A percentile compares a stretch with the other conserved stretches of the same genome.
These are phyloP conservation scores for Columba janthina DNA, from an alignment of 2,113 vertebrate genomes.

Conservation along the genomic window DNA sequence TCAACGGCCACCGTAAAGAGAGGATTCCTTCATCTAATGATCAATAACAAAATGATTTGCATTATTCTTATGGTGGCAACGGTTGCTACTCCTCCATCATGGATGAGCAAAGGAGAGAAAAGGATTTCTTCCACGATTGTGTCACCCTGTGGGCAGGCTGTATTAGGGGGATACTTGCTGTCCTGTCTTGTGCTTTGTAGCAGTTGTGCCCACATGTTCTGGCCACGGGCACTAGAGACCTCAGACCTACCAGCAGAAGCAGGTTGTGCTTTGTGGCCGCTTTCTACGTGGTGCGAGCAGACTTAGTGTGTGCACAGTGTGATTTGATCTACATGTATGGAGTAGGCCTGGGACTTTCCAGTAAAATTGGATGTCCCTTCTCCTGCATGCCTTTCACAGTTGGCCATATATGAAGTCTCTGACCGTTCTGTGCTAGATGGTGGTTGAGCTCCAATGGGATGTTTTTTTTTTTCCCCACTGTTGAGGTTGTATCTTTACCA, in stretches of 20 bases:
- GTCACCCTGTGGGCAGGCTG: background rate
- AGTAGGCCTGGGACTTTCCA: background rate
- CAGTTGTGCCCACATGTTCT: background rate
- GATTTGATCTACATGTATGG: rapidly evolving
- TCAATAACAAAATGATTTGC: background rate
- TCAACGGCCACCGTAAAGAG: background rate
- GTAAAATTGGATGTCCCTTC: background rate
- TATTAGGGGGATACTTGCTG: background rate
- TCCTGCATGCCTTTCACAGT: background rate
- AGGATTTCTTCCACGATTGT: background rate
- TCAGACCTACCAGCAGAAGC: background rate
- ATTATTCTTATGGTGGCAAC: background rate
- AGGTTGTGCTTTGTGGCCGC: background rate
- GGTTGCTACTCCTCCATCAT: background rate
- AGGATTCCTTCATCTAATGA: background rate
- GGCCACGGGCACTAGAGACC: background rate
- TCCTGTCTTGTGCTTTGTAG: background rate
- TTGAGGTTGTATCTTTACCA: background rate
- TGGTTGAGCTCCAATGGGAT: background rate
- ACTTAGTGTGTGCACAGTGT: rapidly evolving
- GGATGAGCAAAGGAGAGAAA: background rate
- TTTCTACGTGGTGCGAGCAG: rapidly evolving
- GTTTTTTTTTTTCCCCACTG: background rate
- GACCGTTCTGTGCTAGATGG: background rate
- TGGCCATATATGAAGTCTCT: background rate